Base-by-base conservation (phyloP, 2,888 invertebrate genomes). In the Ichneumon xanthorius region DNA sequence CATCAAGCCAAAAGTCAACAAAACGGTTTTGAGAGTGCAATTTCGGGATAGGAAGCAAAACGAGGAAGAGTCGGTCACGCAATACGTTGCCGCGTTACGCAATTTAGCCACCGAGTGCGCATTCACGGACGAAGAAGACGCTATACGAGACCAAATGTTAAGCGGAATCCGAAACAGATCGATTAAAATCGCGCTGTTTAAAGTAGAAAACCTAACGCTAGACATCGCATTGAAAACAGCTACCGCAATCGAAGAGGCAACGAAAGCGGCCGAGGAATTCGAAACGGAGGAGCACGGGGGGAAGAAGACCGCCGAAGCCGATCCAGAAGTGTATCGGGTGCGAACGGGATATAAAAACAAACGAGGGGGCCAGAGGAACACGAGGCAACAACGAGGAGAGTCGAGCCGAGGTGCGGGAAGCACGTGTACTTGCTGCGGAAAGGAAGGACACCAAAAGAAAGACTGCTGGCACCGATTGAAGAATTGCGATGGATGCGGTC, bases 1-100 rank as follows among this genome's bases (percentile, higher is more conserved):
- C 19, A 5, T 71, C 5, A 80, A 84, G 16, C 84, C 84, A 33
- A 76, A 84, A 9, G 68, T 68, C 14, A 84, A 80, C 19, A 61
- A 58, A 19, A 84, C 84, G 1, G 84, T 84, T 11, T 30, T 84
- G 33, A 63, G 84, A 4, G 19, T 40, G 22, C 80, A 80, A 30
- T 84, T 84, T 16, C 48, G 84, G 40, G 58, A 65, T 0, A 80
- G 70, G 22, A 48, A 53, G 22, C 83, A 84, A 53, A 73, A 68
- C 4, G 40, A 67, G 37, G 72, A 68, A 0, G 75, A 84, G 9
- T 33, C 80, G 33, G 73, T 80, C 6, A 63, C 55, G 33, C 76
- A 77, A 40, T 55, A 67, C 67, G 22, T 37, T 5, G 76, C 53
- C 0, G 61, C 45, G 16, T 48, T 76, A 16, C 71, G 73, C 5